Conservation (phyloP, 2,888 invertebrate species). For the Dolichomitus sp. region DNA sequence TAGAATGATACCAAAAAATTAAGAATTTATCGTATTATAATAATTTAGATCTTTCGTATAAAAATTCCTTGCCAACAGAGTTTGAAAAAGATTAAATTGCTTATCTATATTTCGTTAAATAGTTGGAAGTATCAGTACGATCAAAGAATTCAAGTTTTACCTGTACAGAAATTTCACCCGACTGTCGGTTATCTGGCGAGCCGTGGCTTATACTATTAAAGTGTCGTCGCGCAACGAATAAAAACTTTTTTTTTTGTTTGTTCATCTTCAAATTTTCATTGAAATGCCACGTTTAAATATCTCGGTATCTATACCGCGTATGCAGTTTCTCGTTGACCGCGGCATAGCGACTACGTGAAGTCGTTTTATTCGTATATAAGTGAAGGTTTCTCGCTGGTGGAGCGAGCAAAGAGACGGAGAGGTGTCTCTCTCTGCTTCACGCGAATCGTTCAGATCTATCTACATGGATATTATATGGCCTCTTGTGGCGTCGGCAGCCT, state of each 20-base stretch:
- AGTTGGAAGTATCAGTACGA: slow-evolving; percentile 3
- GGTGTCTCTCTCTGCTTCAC: background rate
- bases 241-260: slow-evolving; percentile 13
- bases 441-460: slow-evolving; percentile 39
- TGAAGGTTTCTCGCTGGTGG: slow-evolving; percentile 3
- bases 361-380: slow-evolving; percentile 11
- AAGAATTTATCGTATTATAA: background rate
- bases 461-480: slow-evolving; percentile 75
- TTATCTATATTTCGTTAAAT: background rate
- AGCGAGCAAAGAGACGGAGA: slow-evolving; percentile 4
- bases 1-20: background rate
- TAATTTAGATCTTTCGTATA: background rate
- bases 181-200: slow-evolving; percentile 17
- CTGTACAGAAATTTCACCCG: slow-evolving; percentile 20
- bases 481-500: slow-evolving; percentile 79
- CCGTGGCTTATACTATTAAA: slow-evolving; percentile 19
- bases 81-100: background rate
- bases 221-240: slow-evolving; percentile 25
- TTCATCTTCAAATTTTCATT: slow-evolving; percentile 25
- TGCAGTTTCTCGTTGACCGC: slow-evolving; percentile 10
- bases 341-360: background rate
- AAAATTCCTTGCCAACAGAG: background rate
- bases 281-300: slow-evolving; percentile 65
- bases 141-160: slow-evolving; percentile 31
- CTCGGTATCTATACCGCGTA: slow-evolving; percentile 37